These are phyloP conservation scores for Nanorana parkeri DNA, from an alignment of 2,113 vertebrate genomes.

Conservation along the genomic window DNA sequence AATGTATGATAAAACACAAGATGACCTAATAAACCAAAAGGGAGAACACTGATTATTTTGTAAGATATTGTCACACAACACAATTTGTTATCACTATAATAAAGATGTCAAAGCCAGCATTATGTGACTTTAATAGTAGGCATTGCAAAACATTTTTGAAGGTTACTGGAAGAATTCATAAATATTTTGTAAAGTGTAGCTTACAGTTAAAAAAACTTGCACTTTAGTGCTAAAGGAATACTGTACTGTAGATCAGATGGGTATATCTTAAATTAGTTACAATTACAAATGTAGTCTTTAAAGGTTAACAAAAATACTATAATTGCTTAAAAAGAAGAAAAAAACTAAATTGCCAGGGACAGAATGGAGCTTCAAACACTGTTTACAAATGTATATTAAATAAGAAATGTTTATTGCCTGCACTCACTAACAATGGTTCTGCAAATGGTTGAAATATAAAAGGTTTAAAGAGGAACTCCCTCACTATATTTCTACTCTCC, in stretches of 20 bases:
- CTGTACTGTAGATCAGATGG: neutral
- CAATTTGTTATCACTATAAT: conserved; percentile 54
- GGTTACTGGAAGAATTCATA: conserved; percentile 45
- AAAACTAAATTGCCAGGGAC: no score
- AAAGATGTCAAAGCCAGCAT: conserved; percentile 52
- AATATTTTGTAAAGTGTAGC: conserved; percentile 48
- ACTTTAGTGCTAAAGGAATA: conserved; percentile 1
- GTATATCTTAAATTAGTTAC: neutral
- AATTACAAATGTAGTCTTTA: neutral
- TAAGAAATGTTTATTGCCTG: no score
- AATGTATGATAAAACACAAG: conserved; percentile 40
- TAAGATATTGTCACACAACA: conserved; percentile 50
- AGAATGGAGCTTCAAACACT: no score
- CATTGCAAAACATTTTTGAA: conserved; percentile 43
- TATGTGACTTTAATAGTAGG: conserved; percentile 53
- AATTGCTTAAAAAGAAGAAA: no score
- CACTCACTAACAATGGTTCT: no score
- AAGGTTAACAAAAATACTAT: no score
- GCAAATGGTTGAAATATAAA: no score
- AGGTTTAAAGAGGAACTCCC: no score
- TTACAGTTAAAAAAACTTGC: conserved; percentile 26
- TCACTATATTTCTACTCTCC: no score
- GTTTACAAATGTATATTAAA: no score
- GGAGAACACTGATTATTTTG: conserved; percentile 52
- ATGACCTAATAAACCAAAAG: conserved; percentile 55